These are phyloP conservation scores for Bombycilla garrulus DNA, from an alignment of 2,113 vertebrate genomes.

Conservation along the genomic window DNA sequence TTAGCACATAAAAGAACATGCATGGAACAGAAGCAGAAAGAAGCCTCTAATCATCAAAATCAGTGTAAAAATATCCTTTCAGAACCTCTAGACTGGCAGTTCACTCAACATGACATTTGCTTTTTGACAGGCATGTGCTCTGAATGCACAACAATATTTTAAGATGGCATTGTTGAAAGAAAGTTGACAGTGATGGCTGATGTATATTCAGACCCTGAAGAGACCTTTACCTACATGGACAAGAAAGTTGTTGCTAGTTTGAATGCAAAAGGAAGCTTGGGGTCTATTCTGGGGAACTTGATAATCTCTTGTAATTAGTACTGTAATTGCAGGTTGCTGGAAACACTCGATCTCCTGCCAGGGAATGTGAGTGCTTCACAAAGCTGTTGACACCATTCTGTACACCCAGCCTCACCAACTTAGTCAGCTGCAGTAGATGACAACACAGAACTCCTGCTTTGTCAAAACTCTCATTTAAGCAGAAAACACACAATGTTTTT, in stretches of 20 bases:
- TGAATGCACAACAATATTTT: neutral
- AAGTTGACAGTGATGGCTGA: neutral
- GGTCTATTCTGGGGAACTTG: neutral
- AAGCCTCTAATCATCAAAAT: neutral
- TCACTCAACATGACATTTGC: neutral
- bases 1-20: neutral
- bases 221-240: neutral
- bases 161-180: neutral
- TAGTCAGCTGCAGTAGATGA: neutral
- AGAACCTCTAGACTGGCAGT: neutral
- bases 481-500: neutral
- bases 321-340: constrained; percentile 23
- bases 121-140: neutral
- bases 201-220: neutral
- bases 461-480: neutral
- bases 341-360: constrained; percentile 35
- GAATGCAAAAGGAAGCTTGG: neutral
- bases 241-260: neutral
- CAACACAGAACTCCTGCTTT: neutral
- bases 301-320: constrained; percentile 46
- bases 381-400: neutral
- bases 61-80: neutral
- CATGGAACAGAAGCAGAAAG: neutral
- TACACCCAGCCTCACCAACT: neutral
- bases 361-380: neutral